Conservation (phyloP, 2,888 invertebrate genomes). For the Acronicta aceris region DNA sequence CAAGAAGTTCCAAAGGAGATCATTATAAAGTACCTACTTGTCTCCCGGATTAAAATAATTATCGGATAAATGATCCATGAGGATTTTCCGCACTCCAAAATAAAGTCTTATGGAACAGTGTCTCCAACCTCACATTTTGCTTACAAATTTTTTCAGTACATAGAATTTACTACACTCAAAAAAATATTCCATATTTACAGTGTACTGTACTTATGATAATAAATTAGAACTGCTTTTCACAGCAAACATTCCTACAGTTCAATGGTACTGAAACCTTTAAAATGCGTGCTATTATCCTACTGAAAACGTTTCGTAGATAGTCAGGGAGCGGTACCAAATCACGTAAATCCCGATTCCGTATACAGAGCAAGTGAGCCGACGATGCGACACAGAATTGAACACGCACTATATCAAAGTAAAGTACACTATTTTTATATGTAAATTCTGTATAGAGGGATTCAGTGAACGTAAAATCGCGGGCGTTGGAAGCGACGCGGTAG, state of each 20-base stretch:
- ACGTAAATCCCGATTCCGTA: conserved; percentile 37
- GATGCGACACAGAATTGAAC: conserved; percentile 52
- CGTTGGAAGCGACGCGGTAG: conserved; percentile 54
- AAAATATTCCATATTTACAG: neutral
- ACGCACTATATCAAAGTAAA: conserved; percentile 60
- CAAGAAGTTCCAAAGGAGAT: neutral
- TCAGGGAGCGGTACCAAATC: conserved; percentile 42
- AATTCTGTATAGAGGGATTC: conserved; percentile 69
- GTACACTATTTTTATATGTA: conserved; percentile 66
- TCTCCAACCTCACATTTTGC: too few species aligned
- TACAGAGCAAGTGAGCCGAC: conserved; percentile 47
- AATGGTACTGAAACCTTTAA: conserved; percentile 35
- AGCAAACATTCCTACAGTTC: conserved; percentile 12
- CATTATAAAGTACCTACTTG: too few species aligned
- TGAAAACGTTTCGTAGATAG: conserved; percentile 38
- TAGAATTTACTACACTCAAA: too few species aligned
- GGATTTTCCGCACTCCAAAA: too few species aligned
- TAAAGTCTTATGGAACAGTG: too few species aligned
- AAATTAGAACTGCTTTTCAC: neutral
- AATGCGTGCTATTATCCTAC: conserved; percentile 30
- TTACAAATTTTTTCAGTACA: too few species aligned
- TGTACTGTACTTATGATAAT: neutral
- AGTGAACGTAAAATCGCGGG: conserved; percentile 59
- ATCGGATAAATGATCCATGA: too few species aligned
- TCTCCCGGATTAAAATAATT: too few species aligned